phyloP scores from a whole-genome alignment of 2,113 vertebrate genomes.

The Mesoclemmys tuberculata region DNA sequence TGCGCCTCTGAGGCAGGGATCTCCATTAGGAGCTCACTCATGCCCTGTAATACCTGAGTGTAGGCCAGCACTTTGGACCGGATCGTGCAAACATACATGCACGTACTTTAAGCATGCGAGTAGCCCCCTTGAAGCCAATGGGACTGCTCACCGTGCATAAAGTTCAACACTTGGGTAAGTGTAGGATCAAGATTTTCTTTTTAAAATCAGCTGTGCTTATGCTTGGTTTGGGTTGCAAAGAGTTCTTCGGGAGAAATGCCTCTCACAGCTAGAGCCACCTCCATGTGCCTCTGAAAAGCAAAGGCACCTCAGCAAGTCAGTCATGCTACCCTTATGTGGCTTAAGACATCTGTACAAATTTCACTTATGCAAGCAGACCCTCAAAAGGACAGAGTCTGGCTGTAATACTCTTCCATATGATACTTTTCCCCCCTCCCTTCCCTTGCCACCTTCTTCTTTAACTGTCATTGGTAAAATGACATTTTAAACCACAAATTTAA shows the following conservation, averaged over 20 bases:
- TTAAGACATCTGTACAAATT: constrained; percentile 65
- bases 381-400: constrained; percentile 37
- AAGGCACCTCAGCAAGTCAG: constrained; percentile 23
- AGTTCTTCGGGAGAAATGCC: not conserved
- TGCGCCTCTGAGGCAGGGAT: not conserved
- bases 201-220: not conserved
- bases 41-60: not conserved
- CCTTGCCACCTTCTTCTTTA: constrained; percentile 51
- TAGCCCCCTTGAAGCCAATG: not conserved
- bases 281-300: constrained; percentile 12
- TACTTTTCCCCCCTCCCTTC: constrained; percentile 8
- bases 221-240: not conserved
- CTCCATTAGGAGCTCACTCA: not conserved
- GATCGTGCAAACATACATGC: not conserved
- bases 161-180: not conserved
- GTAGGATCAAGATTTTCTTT: not conserved
- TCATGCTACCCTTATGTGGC: not conserved
- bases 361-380: constrained; percentile 57
- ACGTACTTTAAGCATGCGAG: not conserved
- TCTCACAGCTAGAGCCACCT: not conserved
- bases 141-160: not conserved
- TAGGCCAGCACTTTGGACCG: not conserved
- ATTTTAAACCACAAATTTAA: constrained; percentile 11
- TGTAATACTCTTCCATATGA: not conserved
- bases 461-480: constrained; percentile 13